These are phyloP conservation scores for Ambastaia sidthimunki DNA, from an alignment of 2,797 vertebrate species.

Conservation along the genomic window DNA sequence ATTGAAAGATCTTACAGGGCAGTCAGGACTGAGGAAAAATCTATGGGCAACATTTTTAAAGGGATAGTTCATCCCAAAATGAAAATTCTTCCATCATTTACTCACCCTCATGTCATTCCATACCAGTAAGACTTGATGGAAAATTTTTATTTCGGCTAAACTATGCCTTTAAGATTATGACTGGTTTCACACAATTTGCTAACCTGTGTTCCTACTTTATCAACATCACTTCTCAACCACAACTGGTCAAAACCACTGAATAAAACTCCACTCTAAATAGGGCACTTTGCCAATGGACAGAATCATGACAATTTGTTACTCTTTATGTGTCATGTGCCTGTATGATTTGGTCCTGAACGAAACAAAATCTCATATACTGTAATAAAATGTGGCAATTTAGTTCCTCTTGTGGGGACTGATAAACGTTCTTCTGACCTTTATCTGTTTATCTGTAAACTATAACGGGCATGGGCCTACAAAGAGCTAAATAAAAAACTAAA, in stretches of 20 bases:
- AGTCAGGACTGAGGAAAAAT: background rate
- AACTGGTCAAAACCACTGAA: background rate
- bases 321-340: background rate
- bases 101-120: too few species aligned
- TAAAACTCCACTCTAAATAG: background rate
- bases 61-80: too few species aligned
- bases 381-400: slow-evolving; percentile 2
- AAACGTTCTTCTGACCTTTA: too few species aligned
- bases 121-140: too few species aligned
- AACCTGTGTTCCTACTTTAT: background rate
- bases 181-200: background rate
- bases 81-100: too few species aligned
- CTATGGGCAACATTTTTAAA: background rate
- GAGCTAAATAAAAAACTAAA: slow-evolving; percentile 55
- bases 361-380: background rate
- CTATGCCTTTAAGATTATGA: background rate
- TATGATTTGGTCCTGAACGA: slow-evolving; percentile 25
- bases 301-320: background rate
- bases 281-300: background rate
- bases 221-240: background rate
- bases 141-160: too few species aligned
- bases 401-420: background rate
- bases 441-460: background rate
- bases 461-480: background rate
- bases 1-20: slow-evolving; percentile 13